These are phyloP conservation scores for Pseudotriccus pelzelni DNA, from an alignment of 2,797 vertebrate species.

Conservation along the genomic window DNA sequence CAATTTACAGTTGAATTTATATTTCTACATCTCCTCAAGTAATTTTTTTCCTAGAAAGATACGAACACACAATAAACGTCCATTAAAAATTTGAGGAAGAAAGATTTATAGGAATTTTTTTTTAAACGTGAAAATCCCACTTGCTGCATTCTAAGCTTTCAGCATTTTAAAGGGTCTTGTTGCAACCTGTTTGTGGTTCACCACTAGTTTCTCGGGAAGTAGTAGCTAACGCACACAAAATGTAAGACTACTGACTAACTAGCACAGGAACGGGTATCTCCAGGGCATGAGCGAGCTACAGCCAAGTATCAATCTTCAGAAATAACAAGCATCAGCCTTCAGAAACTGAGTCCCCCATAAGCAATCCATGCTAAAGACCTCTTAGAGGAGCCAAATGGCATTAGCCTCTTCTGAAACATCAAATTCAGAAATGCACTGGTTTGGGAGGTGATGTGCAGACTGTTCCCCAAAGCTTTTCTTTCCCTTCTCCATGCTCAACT, in stretches of 20 bases:
- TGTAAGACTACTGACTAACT: not conserved
- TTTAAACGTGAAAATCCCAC: not conserved
- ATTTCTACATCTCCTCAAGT: not conserved
- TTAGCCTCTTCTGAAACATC: not conserved
- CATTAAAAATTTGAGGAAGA: not conserved
- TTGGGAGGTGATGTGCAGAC: not conserved
- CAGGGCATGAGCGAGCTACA: not conserved
- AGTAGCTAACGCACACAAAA: not conserved
- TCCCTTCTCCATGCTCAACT: not conserved
- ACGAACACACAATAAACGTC: accelerated
- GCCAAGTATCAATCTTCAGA: not conserved
- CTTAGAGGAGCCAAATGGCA: not conserved
- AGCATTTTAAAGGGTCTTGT: not conserved
- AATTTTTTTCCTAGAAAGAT: not conserved
- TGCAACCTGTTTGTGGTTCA: not conserved
- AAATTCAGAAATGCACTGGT: not conserved
- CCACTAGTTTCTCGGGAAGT: not conserved
- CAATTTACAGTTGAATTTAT: not conserved
- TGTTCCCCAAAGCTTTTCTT: not conserved
- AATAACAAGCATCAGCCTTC: not conserved
- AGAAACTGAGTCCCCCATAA: not conserved
- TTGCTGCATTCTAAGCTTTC: not conserved
- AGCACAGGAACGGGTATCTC: not conserved
- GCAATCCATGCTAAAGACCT: not conserved
- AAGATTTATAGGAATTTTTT: not conserved